Evolutionary conservation across 2,797 vertebrate species (phyloP).

Genomic region (Benthosema pterotum): DNA sequence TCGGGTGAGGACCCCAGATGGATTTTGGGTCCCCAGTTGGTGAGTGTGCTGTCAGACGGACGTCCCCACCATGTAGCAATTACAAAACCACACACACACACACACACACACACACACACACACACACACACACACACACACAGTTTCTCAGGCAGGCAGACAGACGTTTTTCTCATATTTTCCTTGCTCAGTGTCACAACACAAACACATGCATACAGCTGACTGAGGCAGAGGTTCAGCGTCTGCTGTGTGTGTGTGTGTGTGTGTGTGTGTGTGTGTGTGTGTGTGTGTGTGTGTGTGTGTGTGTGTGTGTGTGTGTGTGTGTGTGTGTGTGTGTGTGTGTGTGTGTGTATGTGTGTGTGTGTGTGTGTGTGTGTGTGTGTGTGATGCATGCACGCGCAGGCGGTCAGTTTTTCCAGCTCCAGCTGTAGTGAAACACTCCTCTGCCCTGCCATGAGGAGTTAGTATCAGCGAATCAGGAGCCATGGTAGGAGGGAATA

Average conservation of each 20-base stretch:
- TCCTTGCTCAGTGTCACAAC: background rate
- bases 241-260: constrained; percentile 12
- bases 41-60: too few relatives aligned
- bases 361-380: background rate
- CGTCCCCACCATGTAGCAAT: too few relatives aligned
- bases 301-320: constrained; percentile 6
- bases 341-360: constrained; percentile 3
- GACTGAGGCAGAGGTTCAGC: constrained; percentile 4
- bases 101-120: too few relatives aligned
- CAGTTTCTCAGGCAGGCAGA: background rate
- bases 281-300: constrained; percentile 35
- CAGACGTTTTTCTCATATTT: background rate
- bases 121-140: background rate
- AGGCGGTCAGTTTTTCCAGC: constrained; percentile 68
- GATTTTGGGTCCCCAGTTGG: too few relatives aligned
- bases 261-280: constrained; percentile 23
- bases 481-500: constrained; percentile 30
- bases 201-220: background rate
- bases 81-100: constrained; percentile 4
- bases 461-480: constrained; percentile 45
- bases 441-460: constrained; percentile 19
- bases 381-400: too few relatives aligned
- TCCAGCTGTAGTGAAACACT: constrained; percentile 48
- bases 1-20: too few relatives aligned
- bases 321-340: constrained; percentile 10